Base-by-base conservation (phyloP, 2,888 invertebrate genomes). In the Trichopoda pennipes region DNA sequence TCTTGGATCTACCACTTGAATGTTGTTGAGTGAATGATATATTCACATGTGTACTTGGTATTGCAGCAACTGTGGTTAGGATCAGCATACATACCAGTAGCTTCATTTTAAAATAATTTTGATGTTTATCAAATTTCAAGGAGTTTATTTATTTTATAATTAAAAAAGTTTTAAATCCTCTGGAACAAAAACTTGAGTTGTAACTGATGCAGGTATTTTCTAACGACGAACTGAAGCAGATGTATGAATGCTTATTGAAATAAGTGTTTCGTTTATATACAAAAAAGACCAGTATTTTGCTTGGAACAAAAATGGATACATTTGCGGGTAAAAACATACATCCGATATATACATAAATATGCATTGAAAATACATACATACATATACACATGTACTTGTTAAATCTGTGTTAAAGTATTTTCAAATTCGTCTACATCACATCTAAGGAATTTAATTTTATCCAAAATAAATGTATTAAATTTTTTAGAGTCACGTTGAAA, bases 1-100 rank as follows among this genome's bases (percentile, higher is more conserved):
- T 92, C 83, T 92, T 93, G 6, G 93, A 93, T 8, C 93, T 93
- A 89, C 91, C 92, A 44, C 86, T 86, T 42, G 86, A 84, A 55
- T 87, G 85, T 21, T 88, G 86, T 63, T 88, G 87, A 68, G 86
- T 87, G 68, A 90, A 88, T 32, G 90, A 87, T 44, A 90, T 86
- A 74, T 90, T 89, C 17, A 90, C 88, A 85, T 90, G 89, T 17
- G 88, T 89, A 38, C 87, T 85, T 49, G 86, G 87, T 55, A 85
- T 70, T 70, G 86, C 86, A 76, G 86, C 85, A 51, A 84, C 86
- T 78, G 88, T 80, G 68, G 87, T 82, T 77, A 87, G 83, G 84
- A 89, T 64, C 84, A 88, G n/a, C 85, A 76, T 70, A 85, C 53
- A 58, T 61, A 72, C 1, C 28, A 56, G 42, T 21, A 44, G 49